phyloP scores from a whole-genome alignment of 1,140 invertebrate species.

The Theocolax elegans region DNA sequence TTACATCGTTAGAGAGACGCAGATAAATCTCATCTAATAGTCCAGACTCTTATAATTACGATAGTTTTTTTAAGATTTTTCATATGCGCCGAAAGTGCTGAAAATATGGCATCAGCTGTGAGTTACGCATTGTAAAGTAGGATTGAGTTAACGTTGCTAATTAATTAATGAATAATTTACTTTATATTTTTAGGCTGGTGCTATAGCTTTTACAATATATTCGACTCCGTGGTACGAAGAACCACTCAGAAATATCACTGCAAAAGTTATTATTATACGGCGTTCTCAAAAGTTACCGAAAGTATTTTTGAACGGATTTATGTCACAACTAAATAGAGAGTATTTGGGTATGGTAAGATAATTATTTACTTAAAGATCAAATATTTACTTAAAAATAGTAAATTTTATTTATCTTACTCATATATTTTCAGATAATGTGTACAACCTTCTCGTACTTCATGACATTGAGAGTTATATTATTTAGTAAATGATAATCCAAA shows the following conservation, averaged over 20 bases:
- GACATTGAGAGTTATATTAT: no score
- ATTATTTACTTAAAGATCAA: not conserved
- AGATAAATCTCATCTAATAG: not conserved
- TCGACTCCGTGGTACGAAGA: not conserved
- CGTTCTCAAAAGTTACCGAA: conserved; percentile 15
- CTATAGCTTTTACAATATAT: not conserved
- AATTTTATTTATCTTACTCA: no score
- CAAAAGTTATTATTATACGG: conserved; percentile 7
- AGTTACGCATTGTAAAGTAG: not conserved
- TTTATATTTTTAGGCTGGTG: not conserved
- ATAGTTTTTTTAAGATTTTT: conserved; percentile 5
- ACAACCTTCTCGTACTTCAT: no score
- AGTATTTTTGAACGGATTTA: conserved; percentile 16
- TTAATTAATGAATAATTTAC: not conserved
- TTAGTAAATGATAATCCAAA: no score
- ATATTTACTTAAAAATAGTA: no score
- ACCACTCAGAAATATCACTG: not conserved
- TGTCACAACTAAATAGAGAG: conserved; percentile 1
- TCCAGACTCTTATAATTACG: not conserved
- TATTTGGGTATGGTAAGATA: not conserved
- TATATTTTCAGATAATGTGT: no score
- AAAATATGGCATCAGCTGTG: conserved; percentile 11
- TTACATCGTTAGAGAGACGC: not conserved
- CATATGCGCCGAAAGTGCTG: conserved; percentile 19
- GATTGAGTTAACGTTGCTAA: not conserved